Base-by-base conservation (phyloP, 2,797 vertebrate species). In the Podarcis siculus region DNA sequence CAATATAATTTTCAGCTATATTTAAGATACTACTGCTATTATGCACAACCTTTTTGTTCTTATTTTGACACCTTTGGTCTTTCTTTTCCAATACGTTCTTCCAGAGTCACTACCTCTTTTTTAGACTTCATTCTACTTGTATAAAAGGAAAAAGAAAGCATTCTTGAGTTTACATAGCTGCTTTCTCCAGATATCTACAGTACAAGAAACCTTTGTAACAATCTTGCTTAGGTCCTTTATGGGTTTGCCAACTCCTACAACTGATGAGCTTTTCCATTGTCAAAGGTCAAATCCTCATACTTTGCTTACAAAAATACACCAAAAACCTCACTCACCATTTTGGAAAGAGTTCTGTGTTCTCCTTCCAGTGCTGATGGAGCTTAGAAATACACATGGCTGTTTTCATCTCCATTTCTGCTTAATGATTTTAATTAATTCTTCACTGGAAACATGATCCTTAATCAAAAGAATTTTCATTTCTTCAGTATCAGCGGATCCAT, bases 251-350 rank as follows among this genome's bases (percentile, higher is more conserved):
- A 75, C 10, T 80, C 49, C 67, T 35, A 80, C n/a, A 75, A 66
- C 35, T 81, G 35, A 87, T 64, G 25, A 39, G 27, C 49, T 32
- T 86, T 80, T 79, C 67, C 73, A 9, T 67, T n/a, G 32, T 78
- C 61, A 82, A 67, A 55, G 66, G 27, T 58, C 15, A 79, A 75
- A 85, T 89, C 19, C 39, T 67, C 23, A 72, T 75, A 75, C 66
- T 85, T 64, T 85, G 37, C 8, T 64, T 64, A 73, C 27, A 27
- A 61, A 49, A 27, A 35, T 49, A 12, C 35, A 69, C 37, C 15
- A 45, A 75, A 66, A 55, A 49, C 78, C 9, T 85, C 69, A 73
- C 55, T 89, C 69, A 85, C 77, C n/a, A 17, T 85, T 80, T 66
- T 81, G 10, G 58, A 79, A 42, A 37, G 77, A 85, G 30, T 35